These are phyloP conservation scores for Lampropteryx suffumata DNA, from an alignment of 2,888 invertebrate genomes.

Conservation along the genomic window DNA sequence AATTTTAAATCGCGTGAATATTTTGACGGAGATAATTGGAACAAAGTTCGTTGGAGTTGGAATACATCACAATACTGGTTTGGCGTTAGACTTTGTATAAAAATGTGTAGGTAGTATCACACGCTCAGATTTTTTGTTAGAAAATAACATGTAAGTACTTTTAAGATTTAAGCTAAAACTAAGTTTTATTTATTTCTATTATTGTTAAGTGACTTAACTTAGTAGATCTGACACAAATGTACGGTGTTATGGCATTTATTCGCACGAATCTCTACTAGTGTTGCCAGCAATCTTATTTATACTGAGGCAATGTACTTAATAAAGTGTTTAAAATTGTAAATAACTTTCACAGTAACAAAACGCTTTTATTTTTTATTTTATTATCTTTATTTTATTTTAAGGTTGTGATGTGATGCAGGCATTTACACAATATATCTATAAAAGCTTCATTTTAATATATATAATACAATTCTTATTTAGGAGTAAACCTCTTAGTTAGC, in stretches of 20 bases:
- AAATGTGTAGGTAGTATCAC: slow-evolving; percentile 1
- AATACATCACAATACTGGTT: slow-evolving; percentile 1
- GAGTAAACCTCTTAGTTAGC: no score
- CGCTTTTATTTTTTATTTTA: slow-evolving; percentile 17
- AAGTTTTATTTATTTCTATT: slow-evolving; percentile 35
- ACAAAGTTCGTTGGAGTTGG: slow-evolving; percentile 17
- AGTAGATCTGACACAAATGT: slow-evolving; percentile 22
- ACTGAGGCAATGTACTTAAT: slow-evolving; percentile 60
- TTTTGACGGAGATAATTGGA: slow-evolving; percentile 3
- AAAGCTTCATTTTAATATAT: no score
- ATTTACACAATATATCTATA: slow-evolving; percentile 32
- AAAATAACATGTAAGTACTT: not conserved
- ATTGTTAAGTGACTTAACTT: slow-evolving; percentile 19
- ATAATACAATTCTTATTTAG: no score
- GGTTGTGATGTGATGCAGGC: slow-evolving; percentile 54
- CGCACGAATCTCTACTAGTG: slow-evolving; percentile 37
- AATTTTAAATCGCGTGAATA: slow-evolving; percentile 17
- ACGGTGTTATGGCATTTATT: not conserved
- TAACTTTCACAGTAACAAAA: slow-evolving; percentile 26
- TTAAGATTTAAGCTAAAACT: slow-evolving; percentile 11
- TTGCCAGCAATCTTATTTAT: slow-evolving; percentile 37
- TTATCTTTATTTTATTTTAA: slow-evolving; percentile 43
- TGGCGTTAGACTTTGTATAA: slow-evolving; percentile 4
- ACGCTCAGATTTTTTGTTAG: slow-evolving; percentile 21
- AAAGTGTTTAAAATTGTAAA: slow-evolving; percentile 24